Evolutionary conservation across 2,113 vertebrate genomes (phyloP).

Genomic region (Burhinus oedicnemus): DNA sequence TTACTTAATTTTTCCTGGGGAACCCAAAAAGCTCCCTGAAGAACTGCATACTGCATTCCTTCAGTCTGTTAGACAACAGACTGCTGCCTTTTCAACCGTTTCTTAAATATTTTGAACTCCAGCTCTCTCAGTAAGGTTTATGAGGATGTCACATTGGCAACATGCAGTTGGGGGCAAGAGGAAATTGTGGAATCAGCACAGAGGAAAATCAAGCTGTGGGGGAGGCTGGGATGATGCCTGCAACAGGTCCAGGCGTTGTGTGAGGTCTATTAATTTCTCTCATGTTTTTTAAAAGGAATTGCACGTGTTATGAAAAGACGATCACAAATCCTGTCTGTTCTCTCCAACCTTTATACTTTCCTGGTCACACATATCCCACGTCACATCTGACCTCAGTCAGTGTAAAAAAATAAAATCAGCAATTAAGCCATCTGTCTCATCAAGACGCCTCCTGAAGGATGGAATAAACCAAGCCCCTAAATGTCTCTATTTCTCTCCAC

Average conservation of each 20-base stretch:
- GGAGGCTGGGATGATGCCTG: neutral
- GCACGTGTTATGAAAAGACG: neutral
- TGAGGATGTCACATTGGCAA: neutral
- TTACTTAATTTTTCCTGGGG: neutral
- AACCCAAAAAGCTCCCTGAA: neutral
- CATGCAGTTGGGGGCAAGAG: rapidly evolving
- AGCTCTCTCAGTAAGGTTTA: neutral
- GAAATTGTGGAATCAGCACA: neutral
- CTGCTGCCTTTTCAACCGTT: neutral
- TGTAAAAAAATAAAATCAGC: neutral
- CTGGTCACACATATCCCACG: neutral
- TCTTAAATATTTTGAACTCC: neutral
- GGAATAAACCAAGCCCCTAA: neutral
- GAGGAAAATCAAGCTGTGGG: neutral
- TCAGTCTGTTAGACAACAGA: neutral
- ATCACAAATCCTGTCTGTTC: neutral
- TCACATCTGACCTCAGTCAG: neutral
- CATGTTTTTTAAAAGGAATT: neutral
- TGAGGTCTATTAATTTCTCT: neutral
- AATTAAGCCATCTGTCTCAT: neutral
- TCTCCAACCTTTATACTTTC: neutral
- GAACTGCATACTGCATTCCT: neutral
- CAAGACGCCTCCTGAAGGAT: neutral
- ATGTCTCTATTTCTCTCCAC: neutral
- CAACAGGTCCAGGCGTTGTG: neutral